Evolutionary conservation across 2,888 invertebrate genomes (phyloP).

Genomic region (Himalopsyche japonica): DNA sequence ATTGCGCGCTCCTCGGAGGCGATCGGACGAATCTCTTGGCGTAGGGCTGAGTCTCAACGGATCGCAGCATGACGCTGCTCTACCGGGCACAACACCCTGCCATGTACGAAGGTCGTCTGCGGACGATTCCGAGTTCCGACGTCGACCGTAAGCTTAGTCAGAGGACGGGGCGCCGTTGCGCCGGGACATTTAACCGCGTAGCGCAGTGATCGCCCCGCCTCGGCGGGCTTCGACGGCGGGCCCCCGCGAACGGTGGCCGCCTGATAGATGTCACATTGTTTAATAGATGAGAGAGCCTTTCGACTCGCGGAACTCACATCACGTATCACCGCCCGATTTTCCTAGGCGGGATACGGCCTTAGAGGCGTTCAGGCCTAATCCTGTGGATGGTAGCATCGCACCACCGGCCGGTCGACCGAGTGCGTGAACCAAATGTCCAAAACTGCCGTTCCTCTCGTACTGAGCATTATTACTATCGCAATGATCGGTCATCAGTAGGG

Average conservation of each 20-base stretch:
- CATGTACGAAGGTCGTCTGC: conserved; percentile 64
- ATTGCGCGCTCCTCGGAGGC: conserved; percentile 14
- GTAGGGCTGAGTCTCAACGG: conserved; percentile 63
- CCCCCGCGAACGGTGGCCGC: conserved; percentile 47
- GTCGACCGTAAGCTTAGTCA: conserved; percentile 49
- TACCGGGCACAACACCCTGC: conserved; percentile 65
- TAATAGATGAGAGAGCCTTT: conserved; percentile 48
- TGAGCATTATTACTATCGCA: conserved; percentile 62
- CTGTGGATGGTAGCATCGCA: conserved; percentile 68
- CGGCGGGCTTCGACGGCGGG: conserved; percentile 50
- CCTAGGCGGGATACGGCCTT: conserved; percentile 60
- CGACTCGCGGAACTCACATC: conserved; percentile 53
- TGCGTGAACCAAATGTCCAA: conserved; percentile 66
- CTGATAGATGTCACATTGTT: conserved; percentile 51
- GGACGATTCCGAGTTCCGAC: conserved; percentile 64
- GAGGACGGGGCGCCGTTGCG: conserved; percentile 27
- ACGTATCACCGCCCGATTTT: conserved; percentile 55
- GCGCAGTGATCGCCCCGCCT: conserved; percentile 48
- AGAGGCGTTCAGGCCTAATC: conserved; percentile 66
- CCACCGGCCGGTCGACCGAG: conserved; percentile 66
- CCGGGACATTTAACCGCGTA: conserved; percentile 44
- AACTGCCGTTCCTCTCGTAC: conserved; percentile 62
- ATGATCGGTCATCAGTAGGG: conserved; percentile 61
- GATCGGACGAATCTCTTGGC: conserved; percentile 47
- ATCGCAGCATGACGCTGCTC: conserved; percentile 64